Evolutionary conservation across 2,797 vertebrate genomes (phyloP).

Genomic region (Sebastes diaconus): DNA sequence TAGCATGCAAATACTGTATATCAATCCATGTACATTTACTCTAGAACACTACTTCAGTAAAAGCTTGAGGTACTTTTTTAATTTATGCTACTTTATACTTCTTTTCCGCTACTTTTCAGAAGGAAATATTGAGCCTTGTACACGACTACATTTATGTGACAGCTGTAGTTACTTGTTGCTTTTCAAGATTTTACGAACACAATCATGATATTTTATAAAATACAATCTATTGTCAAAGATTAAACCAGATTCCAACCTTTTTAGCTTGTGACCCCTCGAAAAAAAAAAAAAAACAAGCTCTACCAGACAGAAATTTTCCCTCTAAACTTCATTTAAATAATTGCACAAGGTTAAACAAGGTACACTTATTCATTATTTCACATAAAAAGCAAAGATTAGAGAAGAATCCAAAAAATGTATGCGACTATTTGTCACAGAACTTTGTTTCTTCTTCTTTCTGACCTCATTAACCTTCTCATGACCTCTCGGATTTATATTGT

Average conservation of each 20-base stretch:
- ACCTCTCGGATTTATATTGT: neutral
- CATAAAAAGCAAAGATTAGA: neutral
- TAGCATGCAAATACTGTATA: neutral
- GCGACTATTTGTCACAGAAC: neutral
- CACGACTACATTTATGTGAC: neutral
- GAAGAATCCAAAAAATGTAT: neutral
- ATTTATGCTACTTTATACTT: neutral
- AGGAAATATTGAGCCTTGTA: neutral
- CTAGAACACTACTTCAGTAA: neutral
- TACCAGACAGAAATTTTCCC: neutral
- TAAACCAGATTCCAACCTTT: neutral
- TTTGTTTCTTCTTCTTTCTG: neutral
- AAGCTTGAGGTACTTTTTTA: neutral
- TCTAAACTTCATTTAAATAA: neutral
- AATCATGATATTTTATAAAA: neutral
- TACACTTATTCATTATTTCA: neutral
- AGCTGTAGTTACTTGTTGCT: neutral
- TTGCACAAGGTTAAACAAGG: neutral
- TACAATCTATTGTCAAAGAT: too few relatives aligned
- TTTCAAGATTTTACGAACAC: neutral
- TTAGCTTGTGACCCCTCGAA: neutral
- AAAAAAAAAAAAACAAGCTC: neutral
- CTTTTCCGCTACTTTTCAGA: neutral
- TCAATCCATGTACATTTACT: neutral
- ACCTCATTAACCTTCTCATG: neutral